phyloP scores from a whole-genome alignment of 2,113 vertebrate species.

The Plecotus auritus region DNA sequence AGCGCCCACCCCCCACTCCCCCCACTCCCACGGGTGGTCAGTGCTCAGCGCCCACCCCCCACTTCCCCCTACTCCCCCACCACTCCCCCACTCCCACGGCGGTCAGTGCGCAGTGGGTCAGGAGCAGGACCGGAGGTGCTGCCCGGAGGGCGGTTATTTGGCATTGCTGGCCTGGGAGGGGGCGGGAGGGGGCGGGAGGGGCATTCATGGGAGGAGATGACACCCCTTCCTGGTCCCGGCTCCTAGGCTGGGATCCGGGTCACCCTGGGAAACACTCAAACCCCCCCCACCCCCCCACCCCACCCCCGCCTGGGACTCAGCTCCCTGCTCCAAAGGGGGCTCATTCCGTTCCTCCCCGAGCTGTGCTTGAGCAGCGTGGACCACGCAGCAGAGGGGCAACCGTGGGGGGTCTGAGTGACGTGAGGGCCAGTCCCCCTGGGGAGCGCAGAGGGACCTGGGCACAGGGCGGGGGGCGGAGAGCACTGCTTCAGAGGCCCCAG shows the following conservation, averaged over 20 bases:
- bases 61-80: too few species aligned
- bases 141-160: background rate
- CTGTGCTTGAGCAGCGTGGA: too few species aligned
- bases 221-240: too few species aligned
- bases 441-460: background rate
- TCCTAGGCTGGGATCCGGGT: background rate
- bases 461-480: background rate
- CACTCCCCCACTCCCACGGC: background rate
- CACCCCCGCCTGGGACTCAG: too few species aligned
- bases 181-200: too few species aligned
- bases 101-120: background rate
- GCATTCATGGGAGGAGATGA: too few species aligned
- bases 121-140: too few species aligned
- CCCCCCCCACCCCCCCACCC: too few species aligned
- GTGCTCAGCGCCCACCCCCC: too few species aligned
- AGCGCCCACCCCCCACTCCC: background rate
- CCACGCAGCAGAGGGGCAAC: too few species aligned
- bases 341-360: accelerated
- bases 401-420: background rate
- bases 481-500: too few species aligned
- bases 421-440: background rate
- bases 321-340: background rate
- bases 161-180: background rate
- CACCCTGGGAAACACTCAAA: too few species aligned
- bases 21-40: background rate